Percentiles rank a stretch among this genome's conserved stretches.
Conservation (phyloP, 2,888 invertebrate species). For the Xestobium rufovillosum region DNA sequence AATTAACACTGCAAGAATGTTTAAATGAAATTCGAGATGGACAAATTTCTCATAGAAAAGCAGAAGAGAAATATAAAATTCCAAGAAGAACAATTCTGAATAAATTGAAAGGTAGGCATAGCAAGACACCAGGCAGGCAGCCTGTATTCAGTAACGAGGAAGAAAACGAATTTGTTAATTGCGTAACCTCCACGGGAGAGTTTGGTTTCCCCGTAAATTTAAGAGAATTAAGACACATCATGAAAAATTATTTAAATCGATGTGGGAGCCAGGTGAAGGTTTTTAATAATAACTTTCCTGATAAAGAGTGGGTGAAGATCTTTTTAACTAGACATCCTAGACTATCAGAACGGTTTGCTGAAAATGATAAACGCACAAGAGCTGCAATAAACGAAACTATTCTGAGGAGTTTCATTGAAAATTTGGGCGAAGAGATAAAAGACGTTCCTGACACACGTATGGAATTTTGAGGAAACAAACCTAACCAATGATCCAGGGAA, state of each 20-base stretch:
- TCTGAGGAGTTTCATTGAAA: constrained; percentile 13
- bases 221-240: constrained; percentile 7
- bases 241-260: constrained; percentile 6
- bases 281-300: constrained; percentile 10
- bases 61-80: constrained; percentile 8
- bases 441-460: constrained; percentile 20
- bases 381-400: constrained; percentile 15
- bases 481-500: constrained; percentile 27
- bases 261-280: constrained; percentile 5
- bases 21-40: constrained; percentile 9
- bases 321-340: constrained; percentile 13
- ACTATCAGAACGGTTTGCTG: constrained; percentile 12
- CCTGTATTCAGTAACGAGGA: constrained; percentile 7
- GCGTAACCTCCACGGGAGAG: constrained; percentile 3
- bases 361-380: constrained; percentile 16
- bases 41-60: constrained; percentile 11
- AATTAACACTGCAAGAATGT: constrained; percentile 11
- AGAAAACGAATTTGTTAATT: constrained; percentile 8
- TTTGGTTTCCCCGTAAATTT: constrained; percentile 10
- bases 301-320: constrained; percentile 13
- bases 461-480: constrained; percentile 30
- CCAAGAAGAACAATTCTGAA: constrained; percentile 9
- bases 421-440: constrained; percentile 8
- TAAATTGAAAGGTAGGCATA: constrained; percentile 11
- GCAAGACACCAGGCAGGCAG: constrained; percentile 3